phyloP scores from a whole-genome alignment of 2,888 invertebrate species.

The Trachelus iudaicus region DNA sequence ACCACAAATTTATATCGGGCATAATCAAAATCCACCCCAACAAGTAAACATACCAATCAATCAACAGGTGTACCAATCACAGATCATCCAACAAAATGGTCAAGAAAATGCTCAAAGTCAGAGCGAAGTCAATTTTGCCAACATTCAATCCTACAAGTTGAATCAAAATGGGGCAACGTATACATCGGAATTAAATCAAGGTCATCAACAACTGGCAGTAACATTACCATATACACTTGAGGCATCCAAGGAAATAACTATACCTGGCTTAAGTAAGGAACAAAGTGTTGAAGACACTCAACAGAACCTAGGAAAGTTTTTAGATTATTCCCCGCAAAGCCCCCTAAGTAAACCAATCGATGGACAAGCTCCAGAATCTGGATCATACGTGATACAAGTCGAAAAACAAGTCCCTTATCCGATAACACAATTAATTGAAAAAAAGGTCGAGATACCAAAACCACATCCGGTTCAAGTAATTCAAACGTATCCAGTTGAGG shows the following conservation, averaged over 20 bases:
- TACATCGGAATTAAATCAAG: slow-evolving; percentile 14
- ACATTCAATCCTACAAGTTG: slow-evolving; percentile 10
- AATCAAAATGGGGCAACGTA: slow-evolving; percentile 10
- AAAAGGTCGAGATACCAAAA: slow-evolving; percentile 31
- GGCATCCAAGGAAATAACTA: slow-evolving; percentile 16
- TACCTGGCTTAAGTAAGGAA: not conserved
- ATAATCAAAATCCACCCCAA: no score
- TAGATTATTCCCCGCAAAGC: no score
- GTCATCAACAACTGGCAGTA: slow-evolving; percentile 23
- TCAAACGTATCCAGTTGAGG: slow-evolving; percentile 67
- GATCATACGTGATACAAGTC: not conserved
- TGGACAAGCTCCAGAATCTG: not conserved
- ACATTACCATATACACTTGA: slow-evolving; percentile 18
- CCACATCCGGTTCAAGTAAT: slow-evolving; percentile 65
- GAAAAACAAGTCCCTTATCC: slow-evolving; percentile 30
- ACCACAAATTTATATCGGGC: no score
- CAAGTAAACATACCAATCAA: no score
- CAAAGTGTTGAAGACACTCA: no score
- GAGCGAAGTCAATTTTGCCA: not conserved
- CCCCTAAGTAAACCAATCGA: not conserved
- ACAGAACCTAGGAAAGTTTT: no score
- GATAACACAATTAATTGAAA: slow-evolving; percentile 32
- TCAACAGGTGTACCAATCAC: no score
- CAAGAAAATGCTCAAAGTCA: no score
- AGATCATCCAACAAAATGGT: no score